Evolutionary conservation across 2,888 invertebrate species (phyloP), one percentile per base, ranked within the genome.

Genomic region (Thereva nobilitata): DNA sequence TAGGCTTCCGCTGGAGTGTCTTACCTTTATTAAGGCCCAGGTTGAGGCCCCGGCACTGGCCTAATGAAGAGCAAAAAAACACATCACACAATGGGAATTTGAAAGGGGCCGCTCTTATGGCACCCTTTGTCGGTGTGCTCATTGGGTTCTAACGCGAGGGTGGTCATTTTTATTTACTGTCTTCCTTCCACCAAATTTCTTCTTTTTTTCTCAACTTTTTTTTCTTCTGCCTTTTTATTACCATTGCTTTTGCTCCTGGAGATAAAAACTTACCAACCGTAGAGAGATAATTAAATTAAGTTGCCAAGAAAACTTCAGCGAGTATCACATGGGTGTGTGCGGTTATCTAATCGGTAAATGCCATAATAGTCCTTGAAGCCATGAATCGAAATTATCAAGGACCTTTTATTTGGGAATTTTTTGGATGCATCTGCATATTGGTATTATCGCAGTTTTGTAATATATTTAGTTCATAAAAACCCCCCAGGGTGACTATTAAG

Each of bases 71-170:
- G 59, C 59, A 59, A 59, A 59, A 52, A 59, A 59, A 59, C 34
- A 41, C 63, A 50, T 63, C 63, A 41, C 42, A 50, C 63, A 63
- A 63, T 50, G 63, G 23, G 52, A 63, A 50, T 63, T 63, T 63
- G 41, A 63, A 63, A 63, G 50, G 40, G 49, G 64, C 64, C 54
- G 64, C 54, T 64, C 53, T 53, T 45, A 44, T 47, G 54, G 64
- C 64, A 64, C 64, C 64, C 64, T 64, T 64, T 64, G 64, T 64
- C 54, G 64, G 64, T 64, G 23, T 42, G 45, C 45, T 53, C 64
- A 64, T 53, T 64, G 53, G 54, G 44, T 10, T 45, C 54, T 53
- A 54, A 64, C 64, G 54, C 12, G 64, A 64, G 64, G 64, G 64
- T 64, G 64, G 64, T 64, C 64, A 64, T 37, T 63, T 35, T 40